phyloP scores from a whole-genome alignment of 1,140 invertebrate genomes.

The Aphelenchoides fujianensis region DNA sequence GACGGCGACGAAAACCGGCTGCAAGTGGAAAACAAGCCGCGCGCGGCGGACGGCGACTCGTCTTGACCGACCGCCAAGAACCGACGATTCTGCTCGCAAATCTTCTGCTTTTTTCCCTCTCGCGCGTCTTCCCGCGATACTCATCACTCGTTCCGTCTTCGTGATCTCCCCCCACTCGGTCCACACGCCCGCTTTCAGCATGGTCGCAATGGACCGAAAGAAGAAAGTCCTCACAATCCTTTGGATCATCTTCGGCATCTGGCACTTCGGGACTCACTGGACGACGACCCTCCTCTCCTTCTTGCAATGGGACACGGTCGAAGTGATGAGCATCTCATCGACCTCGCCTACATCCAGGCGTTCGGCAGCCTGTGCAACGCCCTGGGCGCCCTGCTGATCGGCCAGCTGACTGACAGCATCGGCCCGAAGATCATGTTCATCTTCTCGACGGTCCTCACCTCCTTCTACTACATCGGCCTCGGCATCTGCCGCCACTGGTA shows the following conservation, averaged over 20 bases:
- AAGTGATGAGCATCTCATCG: conserved; percentile 60
- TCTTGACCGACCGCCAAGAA: background rate
- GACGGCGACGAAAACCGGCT: background rate
- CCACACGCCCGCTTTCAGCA: too few relatives aligned
- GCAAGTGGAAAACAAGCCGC: background rate
- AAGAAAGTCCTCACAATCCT: conserved; percentile 52
- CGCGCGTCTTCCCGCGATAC: too few relatives aligned
- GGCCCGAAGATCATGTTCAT: conserved; percentile 61
- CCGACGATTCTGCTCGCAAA: too few relatives aligned
- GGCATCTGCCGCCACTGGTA: conserved; percentile 52
- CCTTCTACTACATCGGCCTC: conserved; percentile 57
- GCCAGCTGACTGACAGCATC: conserved; percentile 57
- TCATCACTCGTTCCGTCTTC: too few relatives aligned
- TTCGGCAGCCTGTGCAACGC: conserved; percentile 59
- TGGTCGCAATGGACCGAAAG: conserved; percentile 47
- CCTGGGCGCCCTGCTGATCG: conserved; percentile 55
- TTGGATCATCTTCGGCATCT: conserved; percentile 59
- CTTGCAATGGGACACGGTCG: conserved; percentile 59
- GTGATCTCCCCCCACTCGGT: too few relatives aligned
- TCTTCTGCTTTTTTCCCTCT: too few relatives aligned
- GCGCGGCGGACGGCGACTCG: background rate
- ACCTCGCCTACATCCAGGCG: conserved; percentile 61
- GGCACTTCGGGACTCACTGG: conserved; percentile 62
- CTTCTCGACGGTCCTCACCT: conserved; percentile 56
- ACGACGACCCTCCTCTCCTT: conserved; percentile 61